These are phyloP conservation scores for Allolobophora icterica DNA, from an alignment of 2,888 invertebrate species.

Conservation along the genomic window DNA sequence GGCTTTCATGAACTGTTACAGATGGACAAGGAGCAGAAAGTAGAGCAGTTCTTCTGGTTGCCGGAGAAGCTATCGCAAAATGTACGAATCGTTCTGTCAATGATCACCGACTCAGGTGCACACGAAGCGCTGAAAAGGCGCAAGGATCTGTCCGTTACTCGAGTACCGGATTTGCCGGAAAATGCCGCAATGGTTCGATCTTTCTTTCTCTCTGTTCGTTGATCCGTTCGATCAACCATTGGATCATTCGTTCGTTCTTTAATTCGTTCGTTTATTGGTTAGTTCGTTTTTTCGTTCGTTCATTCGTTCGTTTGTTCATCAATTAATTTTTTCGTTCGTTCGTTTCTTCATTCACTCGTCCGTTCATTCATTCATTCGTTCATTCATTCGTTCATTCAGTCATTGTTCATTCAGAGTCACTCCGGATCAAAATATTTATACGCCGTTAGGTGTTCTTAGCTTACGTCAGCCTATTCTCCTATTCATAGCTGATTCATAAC, in stretches of 20 bases:
- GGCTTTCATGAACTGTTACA: background rate
- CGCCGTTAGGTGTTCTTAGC: no score
- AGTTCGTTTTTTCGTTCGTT: background rate
- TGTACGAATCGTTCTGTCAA: conserved; percentile 60
- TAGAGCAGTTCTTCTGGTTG: conserved; percentile 60
- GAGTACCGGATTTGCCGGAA: background rate
- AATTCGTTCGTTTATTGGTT: no score
- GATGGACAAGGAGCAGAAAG: conserved; percentile 13
- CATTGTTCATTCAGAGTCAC: no score
- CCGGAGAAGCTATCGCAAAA: conserved; percentile 61
- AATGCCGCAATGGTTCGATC: background rate
- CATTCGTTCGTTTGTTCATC: background rate
- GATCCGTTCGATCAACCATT: no score
- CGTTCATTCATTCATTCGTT: background rate
- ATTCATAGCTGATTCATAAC: no score
- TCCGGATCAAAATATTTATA: no score
- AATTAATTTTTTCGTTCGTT: no score
- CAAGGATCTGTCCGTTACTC: conserved; percentile 48
- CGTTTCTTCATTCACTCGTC: background rate
- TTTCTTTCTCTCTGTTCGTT: background rate
- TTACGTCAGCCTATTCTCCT: no score
- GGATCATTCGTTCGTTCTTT: no score
- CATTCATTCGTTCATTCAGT: background rate
- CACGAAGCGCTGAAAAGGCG: conserved; percentile 55
- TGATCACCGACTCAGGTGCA: conserved; percentile 56